Evolutionary conservation across 1,140 invertebrate genomes (phyloP), one percentile per base, ranked within the genome.

Genomic region (Phthorimaea operculella): DNA sequence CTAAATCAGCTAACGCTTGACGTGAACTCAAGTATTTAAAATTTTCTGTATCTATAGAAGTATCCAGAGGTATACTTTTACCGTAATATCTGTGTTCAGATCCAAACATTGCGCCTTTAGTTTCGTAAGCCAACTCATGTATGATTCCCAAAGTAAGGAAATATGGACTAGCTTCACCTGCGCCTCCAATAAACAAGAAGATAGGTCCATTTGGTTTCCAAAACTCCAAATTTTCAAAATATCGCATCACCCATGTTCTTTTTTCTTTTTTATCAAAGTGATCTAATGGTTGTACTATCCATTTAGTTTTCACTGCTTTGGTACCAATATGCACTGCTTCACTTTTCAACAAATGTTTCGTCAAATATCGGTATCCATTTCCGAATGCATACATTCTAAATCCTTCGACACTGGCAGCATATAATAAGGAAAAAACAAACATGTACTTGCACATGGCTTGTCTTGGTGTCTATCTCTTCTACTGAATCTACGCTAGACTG

Each of bases 1-100:
- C 92, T 45, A 91, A 69, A 78, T 94, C 93, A 21, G 90, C 91
- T 11, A 94, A 75, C 5, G 92, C 91, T 79, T 94, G 92, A 55
- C 89, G 89, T 14, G 90, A 89, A 65, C 77, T 90, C 44, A 94
- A 76, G 72, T 89, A 92, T 57, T 85, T 73, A 14, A 93, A 70
- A 63, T 90, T 92, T 34, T 89, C 81, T 14, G 86, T 77, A 3
- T 12, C 58, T 14, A 55, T 72, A n/a, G n/a, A n/a, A 63, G 83
- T 89, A 88, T 76, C 59, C 17, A 90, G 88, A 0, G 94, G 94
- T 59, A 87, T 88, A 76, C 92, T 94, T 68, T 92, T 76, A 18
- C 94, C 94, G 76, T 95, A 96, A 76, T 89, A 96, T 58, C 94
- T 88, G 80, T 96, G 94, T 72, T 96, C 94, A 10, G 93, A 54